Evolutionary conservation across 1,140 invertebrate species (phyloP), one percentile per base, ranked within the genome.

Genomic region (Callitettix versicolor): DNA sequence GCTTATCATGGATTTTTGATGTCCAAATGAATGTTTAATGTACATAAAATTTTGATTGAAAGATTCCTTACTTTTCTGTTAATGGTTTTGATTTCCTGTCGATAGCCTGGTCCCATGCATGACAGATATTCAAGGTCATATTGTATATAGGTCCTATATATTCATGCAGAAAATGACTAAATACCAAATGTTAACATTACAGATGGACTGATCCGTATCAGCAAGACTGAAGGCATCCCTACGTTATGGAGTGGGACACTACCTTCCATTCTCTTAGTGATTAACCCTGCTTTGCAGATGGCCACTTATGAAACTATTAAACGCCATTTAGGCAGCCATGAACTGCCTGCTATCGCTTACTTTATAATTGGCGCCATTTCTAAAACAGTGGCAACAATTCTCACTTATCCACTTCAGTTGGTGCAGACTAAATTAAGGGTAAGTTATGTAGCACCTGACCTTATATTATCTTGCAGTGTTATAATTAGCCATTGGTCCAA

Each of bases 261-360:
- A 12, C 84, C 91, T 3, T 93, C 90, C n/a, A 67, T 94, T 9
- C 71, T 94, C 49, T 71, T 95, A 7, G 86, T 91, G 3, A 77
- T 79, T 11, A 95, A 95, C 74, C 91, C 91, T 33, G 87, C 90
- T 0, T 82, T 94, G 49, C 90, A 94, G 67, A 93, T 94, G 68
- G 91, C 91, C 81, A 80, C 88, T 34, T 95, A 94, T 70, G 91
- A 94, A 68, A 69, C 79, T 42, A 69, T 94, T 0, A 95, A 95
- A 68, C 73, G 88, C 53, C 66, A 60, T 22, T 24, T 71, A 14
- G 55, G 58, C 12, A 65, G 62, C 9, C 46, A 59, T 17, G 71
- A 79, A 56, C 65, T 80, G 22, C 70, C 74, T 38, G 75, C 77
- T 6, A 61, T 76, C 55, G 54, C 73, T 44, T 79, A 76, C 62